phyloP scores from a whole-genome alignment of 2,797 vertebrate species.

The Chiropotes sagulatus region DNA sequence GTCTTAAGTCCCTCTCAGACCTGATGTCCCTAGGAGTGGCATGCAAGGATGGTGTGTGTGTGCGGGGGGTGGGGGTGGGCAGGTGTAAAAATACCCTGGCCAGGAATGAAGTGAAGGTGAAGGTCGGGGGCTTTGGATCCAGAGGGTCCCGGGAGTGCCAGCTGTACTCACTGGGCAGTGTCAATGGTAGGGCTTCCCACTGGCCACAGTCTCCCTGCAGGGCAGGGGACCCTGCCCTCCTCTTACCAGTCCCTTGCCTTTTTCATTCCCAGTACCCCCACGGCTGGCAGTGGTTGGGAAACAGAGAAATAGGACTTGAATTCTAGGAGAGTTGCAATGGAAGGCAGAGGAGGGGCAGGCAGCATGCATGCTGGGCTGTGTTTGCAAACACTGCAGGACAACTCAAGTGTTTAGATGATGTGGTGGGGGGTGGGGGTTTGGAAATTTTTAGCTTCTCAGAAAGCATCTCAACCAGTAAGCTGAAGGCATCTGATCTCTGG shows the following conservation, averaged over 20 bases:
- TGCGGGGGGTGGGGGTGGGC: too few species aligned
- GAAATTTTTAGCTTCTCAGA: conserved; percentile 62
- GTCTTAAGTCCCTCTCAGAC: neutral
- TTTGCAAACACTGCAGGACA: conserved; percentile 34
- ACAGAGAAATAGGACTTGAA: neutral
- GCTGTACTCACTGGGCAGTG: neutral
- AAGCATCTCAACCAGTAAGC: conserved; percentile 28
- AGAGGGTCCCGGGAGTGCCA: neutral
- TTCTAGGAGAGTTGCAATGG: neutral
- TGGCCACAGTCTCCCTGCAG: neutral
- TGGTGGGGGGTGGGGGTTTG: neutral
- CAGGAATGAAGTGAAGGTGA: neutral
- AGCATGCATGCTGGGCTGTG: neutral
- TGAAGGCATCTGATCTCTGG: conserved; percentile 55
- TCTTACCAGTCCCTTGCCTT: neutral
- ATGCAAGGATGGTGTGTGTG: neutral
- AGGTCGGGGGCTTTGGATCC: neutral
- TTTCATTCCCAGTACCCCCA: neutral
- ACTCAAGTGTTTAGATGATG: neutral
- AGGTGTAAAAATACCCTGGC: neutral
- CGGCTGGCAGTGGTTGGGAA: neutral
- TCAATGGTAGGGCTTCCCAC: neutral
- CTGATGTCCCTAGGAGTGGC: neutral
- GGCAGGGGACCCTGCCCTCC: neutral
- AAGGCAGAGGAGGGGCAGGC: neutral